Base-by-base conservation (phyloP, 2,113 vertebrate species). In the Gadus chalcogrammus region DNA sequence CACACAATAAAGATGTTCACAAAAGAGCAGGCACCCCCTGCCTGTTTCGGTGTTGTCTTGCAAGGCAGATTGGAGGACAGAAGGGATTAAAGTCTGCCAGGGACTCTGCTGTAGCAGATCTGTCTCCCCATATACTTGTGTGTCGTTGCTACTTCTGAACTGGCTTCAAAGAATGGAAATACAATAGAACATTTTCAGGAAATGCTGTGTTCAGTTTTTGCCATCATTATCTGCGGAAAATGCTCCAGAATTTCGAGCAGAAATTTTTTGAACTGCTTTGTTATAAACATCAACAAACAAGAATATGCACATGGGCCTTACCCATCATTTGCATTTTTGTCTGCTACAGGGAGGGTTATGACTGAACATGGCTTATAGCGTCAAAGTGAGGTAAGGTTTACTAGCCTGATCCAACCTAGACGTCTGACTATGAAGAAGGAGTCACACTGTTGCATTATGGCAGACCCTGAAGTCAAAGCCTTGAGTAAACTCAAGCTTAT, bases 191-290 rank as follows among this genome's bases (percentile, higher is more conserved):
- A 68, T 74, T 59, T 9, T 72, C 81, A 75, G 72, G 61, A 79
- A 82, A 79, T 72, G 65, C 75, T 67, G 81, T 80, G 73, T 83
- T 85, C 77, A 66, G 67, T 73, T 82, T 48, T 69, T 75, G 67
- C 38, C 65, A 76, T 77, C 74, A 79, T 78, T 80, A 87, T 88
- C 81, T 78, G 75, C 58, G n/a, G 42, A 31, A 82, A 84, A 82
- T 79, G 17, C 22, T 20, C 6, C 31, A 65, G 56, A 38, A 77
- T 55, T 61, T 16, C n/a, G 13, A 42, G 56, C 64, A 48, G 71
- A 28, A 6, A 28, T 58, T 74, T 24, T 68, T 70, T 69, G 56
- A 69, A 35, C 2, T 68, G 18, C 60, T 15, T 42, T 48, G 42
- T 48, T 48, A 48, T 48, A 12, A 35, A 35, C 31, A 35, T 35